Evolutionary conservation across 2,888 invertebrate species (phyloP), one percentile per base, ranked within the genome.

Genomic region (Apodemia hepburni): DNA sequence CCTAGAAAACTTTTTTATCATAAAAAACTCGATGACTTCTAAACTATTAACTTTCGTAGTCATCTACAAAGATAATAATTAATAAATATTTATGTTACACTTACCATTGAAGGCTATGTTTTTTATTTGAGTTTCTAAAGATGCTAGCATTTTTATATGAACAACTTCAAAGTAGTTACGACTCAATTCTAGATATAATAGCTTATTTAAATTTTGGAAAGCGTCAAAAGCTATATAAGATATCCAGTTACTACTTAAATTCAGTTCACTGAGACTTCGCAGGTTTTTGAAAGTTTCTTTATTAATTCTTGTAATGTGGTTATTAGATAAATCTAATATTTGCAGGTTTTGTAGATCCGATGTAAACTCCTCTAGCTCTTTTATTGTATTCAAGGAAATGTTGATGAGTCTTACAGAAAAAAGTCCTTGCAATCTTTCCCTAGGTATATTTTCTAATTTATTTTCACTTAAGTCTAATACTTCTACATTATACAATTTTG

Each of bases 201-300:
- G 88, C 79, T 96, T 96, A 73, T 95, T 94, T 68, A 97, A 84
- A 33, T 94, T 94, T 69, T 93, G 94, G 77, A 97, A 97, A 49
- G 96, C 94, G 69, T 97, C 97, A 18, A 94, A 92, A 3, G 96
- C 95, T 70, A 97, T 93, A 1, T 93, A 92, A 2, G 96, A 95
- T 80, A 98, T 94, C 93, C 96, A 95, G 84, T 98, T 98, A 15
- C 96, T 96, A 81, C 94, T 95, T 66, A 97, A 92, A 79, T 96
- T 94, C 49, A 98, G 88, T 76, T 97, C 97, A 29, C 93, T 94
- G 18, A 97, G 92, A 74, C 94, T 95, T 68, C 94, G 93, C n/a
- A 97, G 90, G 79, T 96, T 93, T 66, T 94, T 93, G 77, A 97
- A 97, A 62, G 95, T 95, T 68, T 94, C 94, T 79, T 95, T 96